phyloP scores from a whole-genome alignment of 2,797 vertebrate species.

The Heteromormyrus szaboi region DNA sequence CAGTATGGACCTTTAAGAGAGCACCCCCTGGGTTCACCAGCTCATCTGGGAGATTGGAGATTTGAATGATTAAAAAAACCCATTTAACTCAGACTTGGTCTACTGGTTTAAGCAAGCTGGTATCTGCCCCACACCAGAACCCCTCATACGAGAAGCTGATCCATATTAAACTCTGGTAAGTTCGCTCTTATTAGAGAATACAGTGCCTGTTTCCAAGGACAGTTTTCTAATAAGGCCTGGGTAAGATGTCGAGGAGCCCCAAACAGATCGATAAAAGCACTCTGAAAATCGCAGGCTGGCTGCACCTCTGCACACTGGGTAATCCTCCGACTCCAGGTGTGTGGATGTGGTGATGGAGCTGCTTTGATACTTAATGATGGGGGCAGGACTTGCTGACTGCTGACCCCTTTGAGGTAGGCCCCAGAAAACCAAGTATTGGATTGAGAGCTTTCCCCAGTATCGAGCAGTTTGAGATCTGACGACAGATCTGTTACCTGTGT shows the following conservation, averaged over 20 bases:
- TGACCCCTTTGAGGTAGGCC: background rate
- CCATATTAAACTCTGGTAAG: slow-evolving; percentile 17
- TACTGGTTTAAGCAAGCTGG: background rate
- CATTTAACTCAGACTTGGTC: slow-evolving; percentile 14
- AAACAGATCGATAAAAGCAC: slow-evolving; percentile 19
- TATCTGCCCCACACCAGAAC: background rate
- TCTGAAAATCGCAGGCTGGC: background rate
- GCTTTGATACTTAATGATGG: background rate
- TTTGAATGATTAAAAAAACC: slow-evolving; percentile 5
- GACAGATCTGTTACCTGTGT: background rate
- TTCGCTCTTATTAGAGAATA: slow-evolving; percentile 13
- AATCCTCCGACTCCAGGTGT: background rate
- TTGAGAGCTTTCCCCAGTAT: background rate
- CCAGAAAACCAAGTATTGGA: background rate
- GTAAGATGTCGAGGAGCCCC: background rate
- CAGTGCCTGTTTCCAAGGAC: slow-evolving; percentile 20
- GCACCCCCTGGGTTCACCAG: slow-evolving; percentile 10
- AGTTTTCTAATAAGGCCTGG: slow-evolving; percentile 14
- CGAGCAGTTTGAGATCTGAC: background rate
- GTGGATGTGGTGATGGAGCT: background rate
- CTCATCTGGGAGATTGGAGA: background rate
- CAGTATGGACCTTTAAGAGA: background rate
- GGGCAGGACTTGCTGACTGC: background rate
- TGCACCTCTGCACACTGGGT: background rate
- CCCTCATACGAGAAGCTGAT: background rate